Percentiles rank a stretch among this genome's conserved stretches.
These are phyloP conservation scores for Tetropium fuscum DNA, from an alignment of 2,888 invertebrate genomes.

Conservation along the genomic window DNA sequence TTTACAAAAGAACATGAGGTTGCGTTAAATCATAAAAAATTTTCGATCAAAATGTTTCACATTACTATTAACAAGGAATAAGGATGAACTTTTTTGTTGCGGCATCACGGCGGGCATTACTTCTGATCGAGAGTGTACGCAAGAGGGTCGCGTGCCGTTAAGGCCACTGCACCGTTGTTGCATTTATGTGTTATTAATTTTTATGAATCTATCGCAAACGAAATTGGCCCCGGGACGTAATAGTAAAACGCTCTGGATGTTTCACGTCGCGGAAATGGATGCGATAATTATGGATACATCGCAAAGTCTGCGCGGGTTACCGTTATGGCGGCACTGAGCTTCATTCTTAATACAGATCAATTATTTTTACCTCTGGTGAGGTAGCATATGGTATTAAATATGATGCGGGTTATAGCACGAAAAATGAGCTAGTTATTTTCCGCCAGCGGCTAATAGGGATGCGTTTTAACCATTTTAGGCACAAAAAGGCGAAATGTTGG, in stretches of 20 bases:
- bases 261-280: constrained; percentile 17
- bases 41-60: too few species aligned
- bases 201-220: constrained; percentile 5
- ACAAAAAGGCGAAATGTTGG: too few species aligned
- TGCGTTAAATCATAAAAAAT: too few species aligned
- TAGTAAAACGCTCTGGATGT: constrained; percentile 16
- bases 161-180: constrained; percentile 15
- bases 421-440: too few species aligned
- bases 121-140: too few species aligned
- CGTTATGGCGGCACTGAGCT: constrained; percentile 37
- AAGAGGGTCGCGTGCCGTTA: constrained; percentile 23
- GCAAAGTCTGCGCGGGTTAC: constrained; percentile 31
- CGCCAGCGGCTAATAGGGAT: too few species aligned
- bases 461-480: too few species aligned
- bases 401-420: too few species aligned
- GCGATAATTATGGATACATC: constrained; percentile 34
- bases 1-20: too few species aligned
- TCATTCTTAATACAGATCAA: constrained; percentile 20
- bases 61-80: too few species aligned
- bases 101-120: too few species aligned
- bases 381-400: neutral
- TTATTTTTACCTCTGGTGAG: constrained; percentile 12
- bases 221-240: constrained; percentile 13
- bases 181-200: constrained; percentile 18
- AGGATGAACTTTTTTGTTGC: too few species aligned